A percentile compares a stretch with the other conserved stretches of the same genome.
Evolutionary conservation across 2,888 invertebrate genomes (phyloP).

Genomic region (Pammene fasciana): DNA sequence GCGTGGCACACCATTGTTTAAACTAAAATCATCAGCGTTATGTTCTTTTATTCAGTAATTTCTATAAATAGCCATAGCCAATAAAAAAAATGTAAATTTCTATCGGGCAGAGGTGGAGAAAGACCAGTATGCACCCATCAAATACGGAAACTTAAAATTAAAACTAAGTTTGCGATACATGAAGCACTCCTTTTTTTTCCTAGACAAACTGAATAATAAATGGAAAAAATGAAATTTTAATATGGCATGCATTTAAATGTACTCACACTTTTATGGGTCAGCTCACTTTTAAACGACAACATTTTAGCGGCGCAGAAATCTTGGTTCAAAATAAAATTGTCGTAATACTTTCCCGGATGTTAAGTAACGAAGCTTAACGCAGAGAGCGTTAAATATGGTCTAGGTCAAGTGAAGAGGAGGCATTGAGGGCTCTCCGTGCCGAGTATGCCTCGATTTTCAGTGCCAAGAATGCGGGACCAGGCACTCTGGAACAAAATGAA

Average conservation of each 20-base stretch:
- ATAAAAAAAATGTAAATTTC: no score
- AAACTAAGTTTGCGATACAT: no score
- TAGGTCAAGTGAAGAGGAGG: slow-evolving; percentile 21
- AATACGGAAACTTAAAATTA: no score
- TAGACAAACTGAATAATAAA: neutral
- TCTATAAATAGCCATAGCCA: no score
- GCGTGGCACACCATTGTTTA: no score
- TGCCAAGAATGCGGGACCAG: neutral
- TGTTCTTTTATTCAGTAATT: no score
- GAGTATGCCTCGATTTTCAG: slow-evolving; percentile 7
- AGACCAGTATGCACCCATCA: no score
- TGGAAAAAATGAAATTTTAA: neutral
- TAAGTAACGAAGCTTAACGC: slow-evolving; percentile 31
- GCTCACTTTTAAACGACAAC: neutral
- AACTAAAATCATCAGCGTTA: no score
- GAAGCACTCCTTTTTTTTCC: no score
- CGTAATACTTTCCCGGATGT: slow-evolving; percentile 10
- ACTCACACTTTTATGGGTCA: neutral
- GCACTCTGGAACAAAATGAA: neutral
- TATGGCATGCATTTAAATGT: neutral
- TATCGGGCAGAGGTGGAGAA: no score
- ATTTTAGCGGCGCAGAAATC: slow-evolving; percentile 5
- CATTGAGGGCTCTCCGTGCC: slow-evolving; percentile 22
- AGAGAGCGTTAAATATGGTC: slow-evolving; percentile 37
- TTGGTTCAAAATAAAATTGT: slow-evolving; percentile 13